Evolutionary conservation across 2,797 vertebrate genomes (phyloP), one percentile per base, ranked within the genome.

Genomic region (Sciaenops ocellatus): DNA sequence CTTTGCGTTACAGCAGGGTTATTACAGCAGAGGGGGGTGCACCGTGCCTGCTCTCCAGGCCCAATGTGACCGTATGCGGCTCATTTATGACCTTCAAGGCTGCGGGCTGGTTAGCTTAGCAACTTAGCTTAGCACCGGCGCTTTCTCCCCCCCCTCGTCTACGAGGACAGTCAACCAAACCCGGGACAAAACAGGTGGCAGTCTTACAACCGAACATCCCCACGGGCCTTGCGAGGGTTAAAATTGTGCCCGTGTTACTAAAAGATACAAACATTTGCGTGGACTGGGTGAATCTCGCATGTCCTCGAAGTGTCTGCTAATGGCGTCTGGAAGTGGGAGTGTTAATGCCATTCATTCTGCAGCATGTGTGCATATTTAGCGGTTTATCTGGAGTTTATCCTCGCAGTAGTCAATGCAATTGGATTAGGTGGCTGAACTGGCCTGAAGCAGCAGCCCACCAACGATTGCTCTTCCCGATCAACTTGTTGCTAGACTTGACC

Each of bases 41-140:
- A n/a, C 48, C 0, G 6, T 57, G 6, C 4, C n/a, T 10, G 17
- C 6, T 30, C 6, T 13, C 4, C 28, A 22, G 80, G 68, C 60
- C 80, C 28, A 3, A 16, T 55, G 24, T 69, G 69, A 62, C 60
- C 8, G 61, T 62, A 54, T 57, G 12, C 10, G 42, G 81, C 18
- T 83, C 54, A 50, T 87, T 90, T 84, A 65, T 94, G 93, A 94
- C 93, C 93, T 94, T 94, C 93, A 94, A 22, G 70, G 65, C 66
- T 77, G 62, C 69, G 51, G 56, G 3, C 57, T 80, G 51, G 56
- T 81, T 92, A 91, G 90, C 90, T 79, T 92, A 91, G 90, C 89
- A 30, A n/a, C 54, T 56, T 90, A 88, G 88, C 79, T 46, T 66
- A 80, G 60, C 82, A 24, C 17, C 60, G 4, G 30, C 51, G 52